Evolutionary conservation across 2,113 vertebrate species (phyloP).

Genomic region (Pomatorhinus ruficollis): DNA sequence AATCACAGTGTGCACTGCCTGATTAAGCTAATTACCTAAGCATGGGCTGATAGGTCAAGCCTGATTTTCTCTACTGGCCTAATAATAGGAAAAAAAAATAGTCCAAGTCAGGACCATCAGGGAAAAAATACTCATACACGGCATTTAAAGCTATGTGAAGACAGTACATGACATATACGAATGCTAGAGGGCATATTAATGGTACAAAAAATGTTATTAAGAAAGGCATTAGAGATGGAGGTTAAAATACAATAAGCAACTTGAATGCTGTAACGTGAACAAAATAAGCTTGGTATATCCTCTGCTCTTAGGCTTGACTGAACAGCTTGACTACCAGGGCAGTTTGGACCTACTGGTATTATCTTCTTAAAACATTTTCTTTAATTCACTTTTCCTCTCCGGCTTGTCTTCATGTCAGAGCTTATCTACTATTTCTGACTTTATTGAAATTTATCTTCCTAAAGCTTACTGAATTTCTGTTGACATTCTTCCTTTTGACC

Average conservation of each 20-base stretch:
- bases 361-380: not conserved
- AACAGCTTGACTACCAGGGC: not conserved
- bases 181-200: not conserved
- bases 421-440: constrained; percentile 7
- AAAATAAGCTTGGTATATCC: not conserved
- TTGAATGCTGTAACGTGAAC: not conserved
- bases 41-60: not conserved
- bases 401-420: not conserved
- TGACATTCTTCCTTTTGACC: not conserved
- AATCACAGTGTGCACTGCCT: not conserved
- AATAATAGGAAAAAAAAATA: not conserved
- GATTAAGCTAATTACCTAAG: not conserved
- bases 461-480: not conserved
- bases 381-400: not conserved
- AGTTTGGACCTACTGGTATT: not conserved
- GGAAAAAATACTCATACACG: not conserved
- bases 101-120: not conserved
- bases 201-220: not conserved
- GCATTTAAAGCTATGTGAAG: not conserved
- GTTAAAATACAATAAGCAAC: not conserved
- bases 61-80: not conserved
- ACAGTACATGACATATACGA: not conserved
- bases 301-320: not conserved
- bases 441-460: not conserved
- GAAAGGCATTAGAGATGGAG: not conserved